Evolutionary conservation across 2,888 invertebrate genomes (phyloP), one percentile per base, ranked within the genome.

Genomic region (Mimas tiliae): DNA sequence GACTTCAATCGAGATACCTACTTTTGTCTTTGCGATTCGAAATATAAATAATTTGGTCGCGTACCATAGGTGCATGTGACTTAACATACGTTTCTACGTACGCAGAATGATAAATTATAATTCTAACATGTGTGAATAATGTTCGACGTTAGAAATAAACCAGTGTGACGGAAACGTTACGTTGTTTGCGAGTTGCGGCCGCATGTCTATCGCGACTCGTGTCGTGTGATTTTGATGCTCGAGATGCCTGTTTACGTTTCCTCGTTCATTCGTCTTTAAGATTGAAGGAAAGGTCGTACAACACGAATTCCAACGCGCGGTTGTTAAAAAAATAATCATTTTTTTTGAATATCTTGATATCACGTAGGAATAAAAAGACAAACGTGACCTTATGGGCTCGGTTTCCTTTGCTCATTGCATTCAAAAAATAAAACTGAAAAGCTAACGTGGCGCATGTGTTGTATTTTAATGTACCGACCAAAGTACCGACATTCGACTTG

Each of bases 251-350:
- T 65, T 67, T 58, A 19, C 65, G 66, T 70, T 72, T 72, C 69
- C 65, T 73, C 66, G 52, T 69, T 69, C 66, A 71, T 70, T 52
- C 65, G 70, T 72, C 65, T 68, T 69, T 50, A 47, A 65, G 68
- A 71, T 73, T 67, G 70, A 73, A 68, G 70, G 68, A 73, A 74
- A 74, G 73, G 73, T 72, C 73, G 70, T 55, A 16, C n/a, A 19
- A 33, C 4, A 21, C 21, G 12, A 16, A 42, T 42, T 58, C 58
- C 58, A 38, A 16, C 4, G 27, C 52, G 16, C 34, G 9, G 34
- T 55, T 34, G 9, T 55, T 19, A 11, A 58, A 58, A 58, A 58
- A 58, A 19, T 12, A 16, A 58, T 1, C 4, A 14, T 14, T 8
- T 34, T 34, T 12, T 58, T 42, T 42, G 12, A 42, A 58, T 42